Percentiles rank a stretch among this genome's conserved stretches.
Evolutionary conservation across 2,797 vertebrate genomes (phyloP).

Genomic region (Thripadectes ignobilis): DNA sequence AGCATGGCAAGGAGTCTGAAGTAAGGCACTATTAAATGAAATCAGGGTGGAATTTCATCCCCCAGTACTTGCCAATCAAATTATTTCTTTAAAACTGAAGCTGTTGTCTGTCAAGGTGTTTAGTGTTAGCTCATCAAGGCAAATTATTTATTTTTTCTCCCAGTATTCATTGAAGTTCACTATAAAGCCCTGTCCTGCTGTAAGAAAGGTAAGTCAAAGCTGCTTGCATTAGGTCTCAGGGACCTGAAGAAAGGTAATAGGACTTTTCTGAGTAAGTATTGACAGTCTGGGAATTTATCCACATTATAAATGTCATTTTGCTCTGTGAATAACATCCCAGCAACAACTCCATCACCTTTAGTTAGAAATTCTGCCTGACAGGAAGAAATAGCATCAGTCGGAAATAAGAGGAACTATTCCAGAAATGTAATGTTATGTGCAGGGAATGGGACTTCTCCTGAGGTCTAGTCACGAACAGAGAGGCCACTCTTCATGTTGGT

Average conservation of each 20-base stretch:
- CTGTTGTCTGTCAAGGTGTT: background rate
- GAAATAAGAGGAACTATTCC: background rate
- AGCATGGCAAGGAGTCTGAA: background rate
- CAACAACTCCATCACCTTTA: background rate
- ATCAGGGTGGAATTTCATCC: background rate
- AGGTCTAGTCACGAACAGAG: background rate
- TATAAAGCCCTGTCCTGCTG: background rate
- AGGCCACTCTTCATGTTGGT: background rate
- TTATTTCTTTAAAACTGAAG: background rate
- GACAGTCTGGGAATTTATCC: background rate
- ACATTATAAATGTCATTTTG: background rate
- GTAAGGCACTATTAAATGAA: background rate
- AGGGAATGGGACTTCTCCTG: background rate
- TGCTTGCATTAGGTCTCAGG: background rate
- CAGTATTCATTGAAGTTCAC: background rate
- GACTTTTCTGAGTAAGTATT: background rate
- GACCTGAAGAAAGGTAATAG: background rate
- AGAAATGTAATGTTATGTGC: background rate
- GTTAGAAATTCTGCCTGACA: background rate
- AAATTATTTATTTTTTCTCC: background rate
- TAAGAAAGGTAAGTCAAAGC: background rate
- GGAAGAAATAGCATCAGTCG: background rate
- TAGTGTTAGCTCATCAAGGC: background rate
- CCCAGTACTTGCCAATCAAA: fast-evolving
- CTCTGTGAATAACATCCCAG: background rate